Base-by-base conservation (phyloP, 2,888 invertebrate species). In the Tenodera sinensis region DNA sequence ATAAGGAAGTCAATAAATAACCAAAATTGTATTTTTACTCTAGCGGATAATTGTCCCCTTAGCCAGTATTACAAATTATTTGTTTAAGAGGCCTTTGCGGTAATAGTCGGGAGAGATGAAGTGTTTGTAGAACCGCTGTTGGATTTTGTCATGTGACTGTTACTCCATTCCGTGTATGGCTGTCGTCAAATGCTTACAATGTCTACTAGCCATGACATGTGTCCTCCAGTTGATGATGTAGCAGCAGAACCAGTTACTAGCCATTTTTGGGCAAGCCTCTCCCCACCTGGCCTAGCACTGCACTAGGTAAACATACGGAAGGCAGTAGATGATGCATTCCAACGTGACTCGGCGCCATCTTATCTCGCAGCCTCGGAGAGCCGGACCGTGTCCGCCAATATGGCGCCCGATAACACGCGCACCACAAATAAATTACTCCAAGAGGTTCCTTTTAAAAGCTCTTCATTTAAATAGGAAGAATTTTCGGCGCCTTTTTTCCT, bases 321-420 rank as follows among this genome's bases (percentile, higher is more conserved):
- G 54, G 20, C 54, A 54, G 54, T 54, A 54, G 54, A 54, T 54
- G 54, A 54, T 54, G 54, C 54, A 71, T 71, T 71, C 54, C 54
- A 71, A 20, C 54, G 54, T 71, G 54, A 71, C 54, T 71, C 54
- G 54, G 54, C 54, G 54, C 54, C 54, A 71, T 71, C 54, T 71
- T 71, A 71, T 71, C 54, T 71, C 86, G 28, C 54, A 14, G 86
- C 47, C 20, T 86, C 30, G 28, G 81, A 86, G 30, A 86, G 86
- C 86, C 27, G 81, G 86, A 81, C 86, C 86, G 27, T 86, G 86
- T 86, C 86, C 47, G 86, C 86, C 86, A 86, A 86, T 81, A 86
- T 86, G 81, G 86, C 86, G 15, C 81, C 86, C 81, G 86, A 86
- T 86, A 86, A 86, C 81, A 81, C 20, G 12, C 27, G 42, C 42